Conservation (phyloP, 2,113 vertebrate species). For the Picathartes gymnocephalus region DNA sequence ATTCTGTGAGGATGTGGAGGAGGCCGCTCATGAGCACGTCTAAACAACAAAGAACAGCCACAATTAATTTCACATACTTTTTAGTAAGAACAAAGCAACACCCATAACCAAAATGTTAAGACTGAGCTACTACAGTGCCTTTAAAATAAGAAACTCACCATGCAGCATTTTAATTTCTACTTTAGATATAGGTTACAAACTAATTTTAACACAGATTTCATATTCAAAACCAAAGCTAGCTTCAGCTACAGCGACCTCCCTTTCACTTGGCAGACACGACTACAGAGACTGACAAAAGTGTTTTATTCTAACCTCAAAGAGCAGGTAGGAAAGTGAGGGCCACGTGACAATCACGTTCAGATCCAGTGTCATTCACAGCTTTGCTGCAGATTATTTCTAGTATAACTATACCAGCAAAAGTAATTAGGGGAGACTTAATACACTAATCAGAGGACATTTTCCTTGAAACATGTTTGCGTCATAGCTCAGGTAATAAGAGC, state of each 20-base stretch:
- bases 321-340: not conserved
- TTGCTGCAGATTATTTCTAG: not conserved
- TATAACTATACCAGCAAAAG: not conserved
- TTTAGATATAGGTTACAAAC: not conserved
- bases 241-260: not conserved
- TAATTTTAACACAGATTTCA: not conserved
- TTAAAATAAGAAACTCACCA: not conserved
- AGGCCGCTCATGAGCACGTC: constrained; percentile 94
- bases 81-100: not conserved
- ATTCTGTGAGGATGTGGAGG: constrained; percentile 97
- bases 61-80: constrained; percentile 28
- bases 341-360: not conserved
- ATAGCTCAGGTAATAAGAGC: not conserved
- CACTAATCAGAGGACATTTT: not conserved
- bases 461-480: not conserved
- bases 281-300: not conserved
- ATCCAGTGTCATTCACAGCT: not conserved
- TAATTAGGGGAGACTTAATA: not conserved
- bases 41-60: constrained; percentile 62
- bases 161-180: not conserved
- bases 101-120: not conserved
- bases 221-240: not conserved
- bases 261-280: not conserved
- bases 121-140: not conserved
- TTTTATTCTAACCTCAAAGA: not conserved